Evolutionary conservation across 2,797 vertebrate species (phyloP).

Genomic region (Pseudochirops cupreus): DNA sequence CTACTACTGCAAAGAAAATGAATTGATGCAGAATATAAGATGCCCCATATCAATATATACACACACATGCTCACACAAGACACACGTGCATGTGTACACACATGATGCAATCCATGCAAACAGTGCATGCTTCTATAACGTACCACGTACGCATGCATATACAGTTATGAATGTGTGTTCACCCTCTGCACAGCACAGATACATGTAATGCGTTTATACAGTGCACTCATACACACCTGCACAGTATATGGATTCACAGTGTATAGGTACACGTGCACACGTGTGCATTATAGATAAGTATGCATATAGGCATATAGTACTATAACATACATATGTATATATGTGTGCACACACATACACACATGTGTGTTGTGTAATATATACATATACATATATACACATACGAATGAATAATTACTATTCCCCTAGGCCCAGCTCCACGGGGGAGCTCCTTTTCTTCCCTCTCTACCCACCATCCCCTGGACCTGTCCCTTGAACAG

Average conservation of each 20-base stretch:
- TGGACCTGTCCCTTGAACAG: neutral
- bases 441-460: neutral
- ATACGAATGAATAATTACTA: neutral
- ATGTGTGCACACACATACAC: neutral
- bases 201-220: neutral
- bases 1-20: neutral
- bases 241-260: neutral
- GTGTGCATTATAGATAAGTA: neutral
- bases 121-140: too few relatives aligned
- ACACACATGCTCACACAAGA: neutral
- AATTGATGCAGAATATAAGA: neutral
- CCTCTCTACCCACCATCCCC: neutral
- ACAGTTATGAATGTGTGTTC: neutral
- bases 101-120: neutral
- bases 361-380: neutral
- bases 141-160: too few relatives aligned
- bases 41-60: neutral
- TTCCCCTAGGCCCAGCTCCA: neutral
- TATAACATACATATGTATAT: neutral
- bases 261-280: neutral
- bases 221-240: neutral
- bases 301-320: rapidly evolving
- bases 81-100: neutral
- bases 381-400: neutral
- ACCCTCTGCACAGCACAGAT: neutral